Base-by-base conservation (phyloP, 2,797 vertebrate genomes). In the Enteromius unitaeniatus region DNA sequence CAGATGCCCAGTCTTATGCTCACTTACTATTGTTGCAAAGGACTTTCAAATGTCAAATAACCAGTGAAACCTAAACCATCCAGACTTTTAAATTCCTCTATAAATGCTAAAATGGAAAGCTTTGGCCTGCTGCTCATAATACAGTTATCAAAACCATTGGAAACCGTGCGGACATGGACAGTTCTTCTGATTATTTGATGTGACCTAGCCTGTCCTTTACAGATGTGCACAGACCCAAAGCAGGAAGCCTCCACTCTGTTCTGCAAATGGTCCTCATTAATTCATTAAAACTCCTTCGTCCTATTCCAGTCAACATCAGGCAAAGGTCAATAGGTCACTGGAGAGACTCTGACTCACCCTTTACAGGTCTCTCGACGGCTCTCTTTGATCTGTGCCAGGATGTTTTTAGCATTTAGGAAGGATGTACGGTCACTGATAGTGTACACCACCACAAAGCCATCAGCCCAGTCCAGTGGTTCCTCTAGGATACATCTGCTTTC, bases 401-500 rank as follows among this genome's bases (percentile, higher is more conserved):
- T 89, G 91, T 88, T 92, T 90, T 93, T 91, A 91, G 95, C 94
- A 11, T 91, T 89, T 87, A 93, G 90, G 89, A 96, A 95, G 86
- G 95, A 94, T 0, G 86, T 88, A 72, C 88, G 87, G 87, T 95
- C 95, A 1, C 88, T 95, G 92, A 96, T 95, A 89, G 95, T 93
- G 92, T 95, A 95, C 45, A 95, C 95, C 85, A 95, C 94, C 72
- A 95, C 89, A 9, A 96, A 95, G 51, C 93, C 94, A 1, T 95
- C 93, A 0, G 93, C 95, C 95, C 95, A 95, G 82, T 94, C 92
- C 90, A 95, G 86, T 0, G 93, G 95, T 87, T 95, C 94, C 89
- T 94, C 93, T 87, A 94, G 87, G 3, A 94, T 91, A 34, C 93
- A 94, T 89, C 90, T 86, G 89, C 89, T 91, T 87, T 93, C 93